phyloP scores from a whole-genome alignment of 2,113 vertebrate species.

The Myotis davidii region DNA sequence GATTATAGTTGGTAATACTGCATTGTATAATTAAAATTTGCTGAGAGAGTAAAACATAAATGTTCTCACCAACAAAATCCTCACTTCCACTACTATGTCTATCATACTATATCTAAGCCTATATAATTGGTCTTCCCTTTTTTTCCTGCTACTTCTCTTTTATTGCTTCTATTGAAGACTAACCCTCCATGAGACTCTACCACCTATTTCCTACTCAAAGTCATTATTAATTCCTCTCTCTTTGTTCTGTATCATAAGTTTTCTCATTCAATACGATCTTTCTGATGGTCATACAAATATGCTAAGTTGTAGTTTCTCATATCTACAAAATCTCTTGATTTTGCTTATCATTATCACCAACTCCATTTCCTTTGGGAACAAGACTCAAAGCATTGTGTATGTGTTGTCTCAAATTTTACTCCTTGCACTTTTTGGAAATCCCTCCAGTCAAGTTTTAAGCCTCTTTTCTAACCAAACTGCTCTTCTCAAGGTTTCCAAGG shows the following conservation, averaged over 20 bases:
- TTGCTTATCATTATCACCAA: not conserved
- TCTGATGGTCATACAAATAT: not conserved
- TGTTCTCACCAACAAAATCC: not conserved
- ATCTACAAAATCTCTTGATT: not conserved
- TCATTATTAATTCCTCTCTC: not conserved
- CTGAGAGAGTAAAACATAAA: not conserved
- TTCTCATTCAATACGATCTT: not conserved
- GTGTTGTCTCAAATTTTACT: not conserved
- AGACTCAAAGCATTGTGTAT: not conserved
- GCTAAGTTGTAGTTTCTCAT: not conserved
- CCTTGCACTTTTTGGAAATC: not conserved
- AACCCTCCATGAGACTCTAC: not conserved
- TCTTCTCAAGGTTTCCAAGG: not conserved
- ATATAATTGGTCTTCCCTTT: not conserved
- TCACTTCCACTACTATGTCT: not conserved
- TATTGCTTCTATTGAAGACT: not conserved
- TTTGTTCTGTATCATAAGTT: not conserved
- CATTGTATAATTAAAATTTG: not conserved
- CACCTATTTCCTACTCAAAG: not conserved
- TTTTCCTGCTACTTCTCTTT: not conserved
- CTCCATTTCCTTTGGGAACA: not conserved
- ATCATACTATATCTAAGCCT: not conserved
- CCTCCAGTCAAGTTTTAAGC: not conserved
- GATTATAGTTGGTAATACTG: not conserved
- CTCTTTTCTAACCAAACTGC: not conserved